Base-by-base conservation (phyloP, 1,140 invertebrate genomes). In the Steinernema feltiae region DNA sequence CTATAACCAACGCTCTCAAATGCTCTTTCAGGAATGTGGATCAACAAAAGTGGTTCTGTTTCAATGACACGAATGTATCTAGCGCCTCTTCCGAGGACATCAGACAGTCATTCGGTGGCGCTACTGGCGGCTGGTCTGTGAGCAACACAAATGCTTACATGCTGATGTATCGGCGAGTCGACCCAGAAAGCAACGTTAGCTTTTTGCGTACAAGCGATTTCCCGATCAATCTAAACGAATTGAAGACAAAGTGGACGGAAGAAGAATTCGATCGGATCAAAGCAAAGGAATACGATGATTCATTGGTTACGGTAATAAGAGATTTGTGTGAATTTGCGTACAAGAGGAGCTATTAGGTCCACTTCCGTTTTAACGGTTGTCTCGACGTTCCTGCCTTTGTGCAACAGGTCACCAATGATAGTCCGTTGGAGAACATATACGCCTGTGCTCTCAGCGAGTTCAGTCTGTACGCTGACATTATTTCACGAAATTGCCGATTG, bases 111-210 rank as follows among this genome's bases (percentile, higher is more conserved):
- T 95, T 92, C 87, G 93, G 93, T 32, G 92, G 93, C 46, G 82
- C 91, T 17, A n/a, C 74, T 17, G 48, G 71, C 35, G 77, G 75
- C 53, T 84, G 83, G 53, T 72, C 73, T 29, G 86, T 89, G 81
- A 93, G 92, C 77, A 94, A 92, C 83, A 93, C 93, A 48, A 95
- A 94, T 88, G 93, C 93, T 0, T 95, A 95, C 82, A 95, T 95
- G 93, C 88, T 95, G 27, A 93, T 94, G 92, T 95, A 95, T 83
- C 88, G 94, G 75, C 91, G 93, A 78, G 91, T 93, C 94, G 89
- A 88, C 83, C 76, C 87, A 30, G 21, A 30, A 7, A n/a, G 30
- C 27, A 86, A 86, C 30, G 73, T 63, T 35, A 73, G 35, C 24
- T 81, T 83, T 48, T 71, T 79, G 3, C 71, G 76, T 1, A 83